A percentile compares a stretch with the other conserved stretches of the same genome.
Evolutionary conservation across 2,888 invertebrate genomes (phyloP).

Genomic region (Eupithecia insigniata): DNA sequence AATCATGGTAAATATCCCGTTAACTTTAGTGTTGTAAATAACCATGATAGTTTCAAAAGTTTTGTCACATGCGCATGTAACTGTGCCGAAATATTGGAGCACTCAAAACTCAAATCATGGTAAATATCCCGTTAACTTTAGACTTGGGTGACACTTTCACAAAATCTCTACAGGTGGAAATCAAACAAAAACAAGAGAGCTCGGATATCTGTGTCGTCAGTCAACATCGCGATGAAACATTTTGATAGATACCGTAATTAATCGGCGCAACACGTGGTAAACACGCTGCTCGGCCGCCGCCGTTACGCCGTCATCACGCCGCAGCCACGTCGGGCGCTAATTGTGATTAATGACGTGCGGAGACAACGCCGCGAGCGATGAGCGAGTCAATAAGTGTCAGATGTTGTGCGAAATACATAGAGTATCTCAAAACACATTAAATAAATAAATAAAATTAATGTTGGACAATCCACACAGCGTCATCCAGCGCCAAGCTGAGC

Average conservation of each 20-base stretch:
- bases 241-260: constrained; percentile 38
- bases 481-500: too few relatives aligned
- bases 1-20: too few relatives aligned
- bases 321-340: background rate
- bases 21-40: too few relatives aligned
- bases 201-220: background rate
- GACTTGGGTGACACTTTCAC: background rate
- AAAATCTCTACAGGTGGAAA: background rate
- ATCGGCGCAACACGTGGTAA: constrained; percentile 39
- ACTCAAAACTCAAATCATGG: too few relatives aligned
- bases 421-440: too few relatives aligned
- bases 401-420: constrained; percentile 1
- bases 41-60: too few relatives aligned
- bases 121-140: too few relatives aligned
- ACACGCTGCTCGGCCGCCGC: constrained; percentile 26
- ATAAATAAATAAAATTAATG: too few relatives aligned
- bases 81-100: too few relatives aligned
- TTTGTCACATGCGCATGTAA: too few relatives aligned
- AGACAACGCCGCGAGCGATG: constrained; percentile 1
- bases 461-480: too few relatives aligned
- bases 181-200: background rate
- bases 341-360: background rate
- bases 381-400: constrained; percentile 3
- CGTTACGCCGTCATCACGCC: background rate
- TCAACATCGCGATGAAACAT: constrained; percentile 12